Conservation (phyloP, 2,888 invertebrate genomes). For the Dolichopus griseipennis region DNA sequence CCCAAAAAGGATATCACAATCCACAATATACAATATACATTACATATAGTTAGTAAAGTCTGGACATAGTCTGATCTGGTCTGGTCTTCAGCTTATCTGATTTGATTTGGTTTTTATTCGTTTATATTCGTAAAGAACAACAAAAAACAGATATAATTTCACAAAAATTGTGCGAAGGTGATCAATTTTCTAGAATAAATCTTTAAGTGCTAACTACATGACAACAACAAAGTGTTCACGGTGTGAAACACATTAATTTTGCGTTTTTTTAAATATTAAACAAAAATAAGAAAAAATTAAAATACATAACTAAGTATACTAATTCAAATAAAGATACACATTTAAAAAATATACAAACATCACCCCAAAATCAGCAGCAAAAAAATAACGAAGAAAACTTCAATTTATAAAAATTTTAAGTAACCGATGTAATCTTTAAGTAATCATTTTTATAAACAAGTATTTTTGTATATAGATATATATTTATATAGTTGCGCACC, state of each 20-base stretch:
- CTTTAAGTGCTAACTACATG: slow-evolving; percentile 45
- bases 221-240: slow-evolving; percentile 43
- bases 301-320: not conserved
- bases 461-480: not conserved
- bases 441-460: not conserved
- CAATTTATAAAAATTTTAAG: not conserved
- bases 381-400: not conserved
- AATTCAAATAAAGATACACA: not conserved
- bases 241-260: slow-evolving; percentile 4
- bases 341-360: not conserved
- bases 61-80: no score
- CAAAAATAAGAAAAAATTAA: not conserved
- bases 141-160: not conserved
- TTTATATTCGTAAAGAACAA: no score
- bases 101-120: no score
- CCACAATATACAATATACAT: no score
- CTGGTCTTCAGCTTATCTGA: no score
- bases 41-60: no score
- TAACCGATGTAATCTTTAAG: not conserved
- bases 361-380: not conserved
- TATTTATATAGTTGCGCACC: not conserved
- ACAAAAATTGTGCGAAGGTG: slow-evolving; percentile 23
- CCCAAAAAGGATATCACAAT: no score
- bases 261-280: not conserved
- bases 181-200: slow-evolving; percentile 44